Conservation (phyloP, 1,140 invertebrate genomes). For the Drosophila pruinosa region DNA sequence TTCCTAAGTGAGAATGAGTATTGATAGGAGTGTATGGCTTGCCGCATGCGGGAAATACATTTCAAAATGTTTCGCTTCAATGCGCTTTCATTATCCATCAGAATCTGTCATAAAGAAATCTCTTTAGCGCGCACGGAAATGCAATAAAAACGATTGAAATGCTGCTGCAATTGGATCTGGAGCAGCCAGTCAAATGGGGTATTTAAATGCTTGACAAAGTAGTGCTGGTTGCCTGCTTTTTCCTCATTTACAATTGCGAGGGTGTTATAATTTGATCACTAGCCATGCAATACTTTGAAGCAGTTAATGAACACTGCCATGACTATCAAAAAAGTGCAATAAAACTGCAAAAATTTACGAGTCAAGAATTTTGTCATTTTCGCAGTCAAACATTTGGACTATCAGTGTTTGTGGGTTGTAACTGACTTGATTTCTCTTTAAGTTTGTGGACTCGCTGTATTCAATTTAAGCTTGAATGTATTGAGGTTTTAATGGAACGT, state of each 20-base stretch:
- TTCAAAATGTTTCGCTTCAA: neutral
- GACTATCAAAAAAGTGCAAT: neutral
- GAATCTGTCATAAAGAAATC: neutral
- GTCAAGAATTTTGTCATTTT: neutral
- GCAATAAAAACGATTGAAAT: neutral
- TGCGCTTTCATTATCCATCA: neutral
- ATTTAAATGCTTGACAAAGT: slow-evolving; percentile 3
- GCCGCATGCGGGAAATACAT: neutral
- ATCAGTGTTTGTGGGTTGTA: neutral
- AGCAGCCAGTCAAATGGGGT: no score
- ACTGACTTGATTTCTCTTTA: neutral
- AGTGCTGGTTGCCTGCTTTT: neutral
- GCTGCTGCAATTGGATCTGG: slow-evolving; percentile 11
- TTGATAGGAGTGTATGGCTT: no score
- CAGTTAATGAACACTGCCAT: neutral
- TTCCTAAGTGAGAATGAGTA: no score
- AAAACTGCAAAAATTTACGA: neutral
- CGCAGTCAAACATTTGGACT: neutral
- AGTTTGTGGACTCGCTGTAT: no score
- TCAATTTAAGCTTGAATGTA: no score
- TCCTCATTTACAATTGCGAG: neutral
- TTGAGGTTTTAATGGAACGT: no score
- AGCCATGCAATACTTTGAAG: neutral
- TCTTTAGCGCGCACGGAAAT: neutral
- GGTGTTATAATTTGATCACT: neutral